Evolutionary conservation across 2,113 vertebrate genomes (phyloP).

Genomic region (Podilymbus podiceps): DNA sequence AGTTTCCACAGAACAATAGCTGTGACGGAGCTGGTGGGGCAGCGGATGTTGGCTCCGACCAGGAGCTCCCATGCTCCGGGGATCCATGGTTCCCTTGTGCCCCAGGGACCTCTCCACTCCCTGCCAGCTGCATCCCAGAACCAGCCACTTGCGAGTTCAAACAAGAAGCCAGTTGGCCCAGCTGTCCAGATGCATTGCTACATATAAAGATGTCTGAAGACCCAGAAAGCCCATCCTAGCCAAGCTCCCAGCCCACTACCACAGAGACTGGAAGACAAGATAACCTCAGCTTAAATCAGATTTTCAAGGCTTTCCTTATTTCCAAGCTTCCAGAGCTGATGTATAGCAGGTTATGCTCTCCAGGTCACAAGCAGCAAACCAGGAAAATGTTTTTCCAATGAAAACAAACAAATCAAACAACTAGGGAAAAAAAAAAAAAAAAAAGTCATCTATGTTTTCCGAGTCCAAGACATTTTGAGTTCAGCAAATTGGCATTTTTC

Average conservation of each 20-base stretch:
- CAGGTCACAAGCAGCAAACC: not conserved
- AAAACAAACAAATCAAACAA: not conserved
- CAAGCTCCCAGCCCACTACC: not conserved
- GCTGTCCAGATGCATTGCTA: not conserved
- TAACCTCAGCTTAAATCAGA: not conserved
- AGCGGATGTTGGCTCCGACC: not conserved
- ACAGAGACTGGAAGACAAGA: not conserved
- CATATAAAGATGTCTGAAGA: not conserved
- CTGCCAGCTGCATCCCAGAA: not conserved
- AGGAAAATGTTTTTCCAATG: not conserved
- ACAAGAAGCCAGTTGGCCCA: not conserved
- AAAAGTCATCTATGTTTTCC: not conserved
- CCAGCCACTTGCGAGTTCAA: not conserved
- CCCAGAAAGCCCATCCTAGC: not conserved
- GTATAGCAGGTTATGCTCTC: not conserved
- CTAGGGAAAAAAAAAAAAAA: not conserved
- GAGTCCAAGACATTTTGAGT: not conserved
- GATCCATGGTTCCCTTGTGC: not conserved
- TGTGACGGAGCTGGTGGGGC: not conserved
- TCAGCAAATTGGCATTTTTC: not conserved
- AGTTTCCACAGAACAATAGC: not conserved
- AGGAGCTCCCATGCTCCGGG: not conserved
- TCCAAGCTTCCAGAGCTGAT: not conserved
- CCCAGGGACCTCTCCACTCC: not conserved
- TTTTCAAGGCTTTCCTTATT: not conserved